Percentiles rank a stretch among this genome's conserved stretches.
phyloP scores from a whole-genome alignment of 1,140 invertebrate species.

The Sesamia nonagrioides region DNA sequence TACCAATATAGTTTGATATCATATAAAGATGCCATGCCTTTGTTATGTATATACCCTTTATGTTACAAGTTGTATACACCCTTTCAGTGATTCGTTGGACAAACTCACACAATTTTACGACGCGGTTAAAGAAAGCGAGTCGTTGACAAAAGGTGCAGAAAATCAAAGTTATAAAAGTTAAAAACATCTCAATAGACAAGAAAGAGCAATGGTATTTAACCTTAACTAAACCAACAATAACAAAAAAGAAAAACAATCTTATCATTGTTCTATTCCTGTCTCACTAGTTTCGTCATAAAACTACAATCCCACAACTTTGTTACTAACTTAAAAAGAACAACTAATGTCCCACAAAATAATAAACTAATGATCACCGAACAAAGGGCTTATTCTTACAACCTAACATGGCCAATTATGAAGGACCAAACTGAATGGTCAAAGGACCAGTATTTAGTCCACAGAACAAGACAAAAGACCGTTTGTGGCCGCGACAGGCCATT shows the following conservation, averaged over 20 bases:
- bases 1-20: too few relatives aligned
- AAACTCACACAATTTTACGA: too few relatives aligned
- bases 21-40: too few relatives aligned
- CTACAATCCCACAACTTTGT: slow-evolving; percentile 13
- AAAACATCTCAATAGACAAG: not conserved
- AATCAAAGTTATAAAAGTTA: too few relatives aligned
- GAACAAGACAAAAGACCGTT: slow-evolving; percentile 54
- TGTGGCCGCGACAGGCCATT: slow-evolving; percentile 74
- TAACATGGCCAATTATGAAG: slow-evolving; percentile 34
- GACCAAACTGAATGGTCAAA: slow-evolving; percentile 12
- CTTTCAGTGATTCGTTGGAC: too few relatives aligned
- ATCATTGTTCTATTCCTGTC: not conserved
- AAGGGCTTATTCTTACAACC: slow-evolving; percentile 30
- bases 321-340: not conserved
- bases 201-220: not conserved
- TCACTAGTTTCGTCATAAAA: slow-evolving; percentile 6
- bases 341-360: not conserved
- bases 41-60: too few relatives aligned
- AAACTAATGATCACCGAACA: slow-evolving; percentile 33
- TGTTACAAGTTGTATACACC: too few relatives aligned
- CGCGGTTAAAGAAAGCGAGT: too few relatives aligned
- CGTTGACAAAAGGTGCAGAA: too few relatives aligned
- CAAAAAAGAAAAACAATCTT: not conserved
- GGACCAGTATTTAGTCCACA: not conserved
- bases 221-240: not conserved